Base-by-base conservation (phyloP, 2,888 invertebrate species). In the Ennomos quercinarius region DNA sequence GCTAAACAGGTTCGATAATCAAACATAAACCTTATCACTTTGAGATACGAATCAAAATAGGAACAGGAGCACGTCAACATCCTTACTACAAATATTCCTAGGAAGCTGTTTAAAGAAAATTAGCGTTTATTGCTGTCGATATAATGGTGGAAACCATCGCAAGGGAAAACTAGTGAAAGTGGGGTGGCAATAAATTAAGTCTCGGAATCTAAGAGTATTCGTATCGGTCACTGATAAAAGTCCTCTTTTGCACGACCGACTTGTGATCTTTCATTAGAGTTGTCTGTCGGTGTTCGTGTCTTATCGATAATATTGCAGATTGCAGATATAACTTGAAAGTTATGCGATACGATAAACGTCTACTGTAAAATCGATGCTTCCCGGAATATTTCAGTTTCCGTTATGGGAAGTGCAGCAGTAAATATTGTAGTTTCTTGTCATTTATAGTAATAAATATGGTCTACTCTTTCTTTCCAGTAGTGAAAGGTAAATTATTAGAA, bases 191-290 rank as follows among this genome's bases (percentile, higher is more conserved):
- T 89, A 89, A 89, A 88, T 88, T 86, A 82, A 77, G 77, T 70
- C 76, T 81, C 71, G 79, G 83, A 84, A 82, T 86, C 84, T 83
- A 84, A 82, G 78, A 84, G 87, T 83, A 81, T 79, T 80, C 79
- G 83, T 87, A 87, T 89, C 87, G 87, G 83, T 81, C 80, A 83
- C 86, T 83, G 88, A 89, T 88, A 89, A 88, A 88, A 86, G 85
- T 88, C 83, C 83, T 85, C 83, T 84, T 86, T 84, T 74, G 83
- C 80, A 81, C 81, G 81, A 80, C 76, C 80, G 80, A 77, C 81
- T 82, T 81, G 81, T 78, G 84, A 84, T 82, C 80, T 78, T 72
- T 74, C 63, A 38, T 51, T 78, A 81, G 87, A 69, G 83, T 68
- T 75, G 85, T 66, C 10, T 13, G 10, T 10, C 17, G 12, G 34